These are phyloP conservation scores for Caenorhabditis sp. DNA, from an alignment of 2,888 invertebrate species.

Conservation along the genomic window DNA sequence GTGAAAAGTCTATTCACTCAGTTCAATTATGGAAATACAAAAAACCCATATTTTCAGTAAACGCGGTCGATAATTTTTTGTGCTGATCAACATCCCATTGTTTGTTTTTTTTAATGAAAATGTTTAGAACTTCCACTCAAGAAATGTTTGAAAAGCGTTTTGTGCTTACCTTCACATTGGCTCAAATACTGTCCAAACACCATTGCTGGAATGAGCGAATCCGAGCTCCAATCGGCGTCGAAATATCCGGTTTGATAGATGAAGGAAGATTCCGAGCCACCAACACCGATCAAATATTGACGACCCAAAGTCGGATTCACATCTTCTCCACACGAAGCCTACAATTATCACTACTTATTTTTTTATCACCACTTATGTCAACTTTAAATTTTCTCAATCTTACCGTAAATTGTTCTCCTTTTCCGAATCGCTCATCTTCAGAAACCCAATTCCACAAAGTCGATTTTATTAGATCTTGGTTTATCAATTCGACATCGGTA, in stretches of 20 bases:
- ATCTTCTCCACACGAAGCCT: slow-evolving; percentile 27
- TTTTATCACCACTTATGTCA: too few relatives aligned
- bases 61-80: too few relatives aligned
- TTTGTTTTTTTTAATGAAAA: too few relatives aligned
- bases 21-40: too few relatives aligned
- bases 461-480: slow-evolving; percentile 24
- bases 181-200: slow-evolving; percentile 86
- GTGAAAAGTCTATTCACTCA: slow-evolving; percentile 7
- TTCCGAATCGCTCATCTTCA: slow-evolving; percentile 29
- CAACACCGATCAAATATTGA: slow-evolving; percentile 49
- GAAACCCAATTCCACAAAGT: slow-evolving; percentile 43
- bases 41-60: too few relatives aligned
- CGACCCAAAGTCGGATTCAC: slow-evolving; percentile 25
- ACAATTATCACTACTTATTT: background rate
- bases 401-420: slow-evolving; percentile 27
- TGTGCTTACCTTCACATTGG: slow-evolving; percentile 80
- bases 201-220: slow-evolving; percentile 80
- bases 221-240: slow-evolving; percentile 77
- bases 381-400: background rate
- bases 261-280: slow-evolving; percentile 58
- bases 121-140: too few relatives aligned
- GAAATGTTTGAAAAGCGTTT: too few relatives aligned
- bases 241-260: slow-evolving; percentile 76
- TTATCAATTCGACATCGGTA: slow-evolving; percentile 43
- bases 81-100: too few relatives aligned